Conservation (phyloP, 2,888 invertebrate species). For the Xestia sexstrigata region DNA sequence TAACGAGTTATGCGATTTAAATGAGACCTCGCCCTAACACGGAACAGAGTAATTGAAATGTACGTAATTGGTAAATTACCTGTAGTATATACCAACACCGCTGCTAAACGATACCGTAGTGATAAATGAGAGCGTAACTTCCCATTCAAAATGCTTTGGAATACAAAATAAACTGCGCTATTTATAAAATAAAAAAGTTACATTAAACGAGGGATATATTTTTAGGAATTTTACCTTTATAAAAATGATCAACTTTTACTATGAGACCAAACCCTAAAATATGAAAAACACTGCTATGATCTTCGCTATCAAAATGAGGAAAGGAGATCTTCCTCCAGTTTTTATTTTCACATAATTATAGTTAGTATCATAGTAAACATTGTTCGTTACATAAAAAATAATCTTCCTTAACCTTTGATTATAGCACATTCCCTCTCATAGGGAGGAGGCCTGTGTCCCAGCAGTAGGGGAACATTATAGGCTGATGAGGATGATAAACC, state of each 20-base stretch:
- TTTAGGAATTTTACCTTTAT: background rate
- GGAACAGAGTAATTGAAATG: conserved; percentile 48
- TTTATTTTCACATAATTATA: background rate
- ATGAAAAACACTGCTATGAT: background rate
- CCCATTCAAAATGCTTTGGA: conserved; percentile 25
- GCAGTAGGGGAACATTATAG: too few relatives aligned
- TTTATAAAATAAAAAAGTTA: background rate
- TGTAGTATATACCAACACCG: conserved; percentile 24
- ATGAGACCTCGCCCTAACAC: conserved; percentile 9
- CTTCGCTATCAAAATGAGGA: background rate
- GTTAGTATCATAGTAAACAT: background rate
- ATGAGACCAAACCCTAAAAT: background rate
- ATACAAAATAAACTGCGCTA: background rate
- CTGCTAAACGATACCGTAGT: conserved; percentile 36
- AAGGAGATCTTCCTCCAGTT: background rate
- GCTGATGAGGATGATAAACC: too few relatives aligned
- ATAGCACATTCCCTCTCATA: too few relatives aligned
- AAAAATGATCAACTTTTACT: background rate
- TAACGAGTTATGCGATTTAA: conserved; percentile 32
- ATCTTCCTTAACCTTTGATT: background rate
- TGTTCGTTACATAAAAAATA: background rate
- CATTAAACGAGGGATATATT: background rate
- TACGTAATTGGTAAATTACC: conserved; percentile 48
- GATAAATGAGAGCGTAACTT: conserved; percentile 21
- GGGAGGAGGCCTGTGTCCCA: too few relatives aligned